phyloP scores from a whole-genome alignment of 2,888 invertebrate genomes.

The Dasysyrphus tricinctus region DNA sequence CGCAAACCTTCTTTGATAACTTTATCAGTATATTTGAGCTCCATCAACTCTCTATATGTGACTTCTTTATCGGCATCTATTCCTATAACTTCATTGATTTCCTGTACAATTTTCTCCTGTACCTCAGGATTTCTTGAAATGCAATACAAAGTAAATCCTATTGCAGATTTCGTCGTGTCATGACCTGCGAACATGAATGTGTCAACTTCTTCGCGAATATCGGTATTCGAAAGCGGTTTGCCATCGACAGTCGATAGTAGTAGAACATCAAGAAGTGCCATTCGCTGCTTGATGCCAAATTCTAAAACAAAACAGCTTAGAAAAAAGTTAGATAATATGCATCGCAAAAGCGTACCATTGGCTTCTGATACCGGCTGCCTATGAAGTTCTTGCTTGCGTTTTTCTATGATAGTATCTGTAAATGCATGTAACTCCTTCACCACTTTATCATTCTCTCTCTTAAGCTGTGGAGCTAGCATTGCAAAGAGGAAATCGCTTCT shows the following conservation, averaged over 20 bases:
- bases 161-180: slow-evolving; percentile 78
- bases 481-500: slow-evolving; percentile 74
- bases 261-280: slow-evolving; percentile 76
- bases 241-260: slow-evolving; percentile 71
- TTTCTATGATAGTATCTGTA: slow-evolving; percentile 75
- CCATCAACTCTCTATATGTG: slow-evolving; percentile 73
- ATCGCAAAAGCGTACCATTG: slow-evolving; percentile 28
- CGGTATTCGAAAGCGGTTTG: slow-evolving; percentile 69
- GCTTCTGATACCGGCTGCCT: slow-evolving; percentile 57
- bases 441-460: slow-evolving; percentile 59
- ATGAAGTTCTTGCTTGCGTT: slow-evolving; percentile 65
- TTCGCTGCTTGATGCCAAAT: slow-evolving; percentile 68
- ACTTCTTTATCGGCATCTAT: slow-evolving; percentile 69
- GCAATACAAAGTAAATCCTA: slow-evolving; percentile 76
- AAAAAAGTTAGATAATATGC: not conserved
- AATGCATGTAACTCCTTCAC: slow-evolving; percentile 73
- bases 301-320: slow-evolving; percentile 32
- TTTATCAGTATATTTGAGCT: slow-evolving; percentile 84
- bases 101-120: slow-evolving; percentile 77
- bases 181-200: slow-evolving; percentile 83
- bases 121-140: slow-evolving; percentile 77
- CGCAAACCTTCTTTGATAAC: slow-evolving; percentile 87
- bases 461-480: slow-evolving; percentile 60
- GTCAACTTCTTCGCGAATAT: slow-evolving; percentile 77
- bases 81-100: slow-evolving; percentile 77